phyloP scores from a whole-genome alignment of 2,113 vertebrate species.

The Semicossyphus pulcher region DNA sequence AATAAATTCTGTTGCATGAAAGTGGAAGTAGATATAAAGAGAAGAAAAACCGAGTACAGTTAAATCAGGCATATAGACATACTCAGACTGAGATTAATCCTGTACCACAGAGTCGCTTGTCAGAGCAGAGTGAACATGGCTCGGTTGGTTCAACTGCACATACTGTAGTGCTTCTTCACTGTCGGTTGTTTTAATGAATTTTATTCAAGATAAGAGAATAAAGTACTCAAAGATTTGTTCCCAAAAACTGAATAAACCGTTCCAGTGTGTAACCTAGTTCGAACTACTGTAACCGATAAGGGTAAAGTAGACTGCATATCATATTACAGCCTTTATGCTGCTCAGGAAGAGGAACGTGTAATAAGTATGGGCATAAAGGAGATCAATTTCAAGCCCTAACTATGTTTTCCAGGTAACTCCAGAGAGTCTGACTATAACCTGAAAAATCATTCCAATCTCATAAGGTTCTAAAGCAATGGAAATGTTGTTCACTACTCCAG shows the following conservation, averaged over 20 bases:
- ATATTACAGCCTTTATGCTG: no score
- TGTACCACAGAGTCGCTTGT: slow-evolving; percentile 20
- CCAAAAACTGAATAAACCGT: neutral
- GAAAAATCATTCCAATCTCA: no score
- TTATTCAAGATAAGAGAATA: slow-evolving; percentile 35
- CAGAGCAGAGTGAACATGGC: slow-evolving; percentile 27
- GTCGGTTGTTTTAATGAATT: slow-evolving; percentile 30
- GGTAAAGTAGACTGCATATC: no score
- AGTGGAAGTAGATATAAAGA: neutral
- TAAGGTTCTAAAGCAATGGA: no score
- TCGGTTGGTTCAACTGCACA: slow-evolving; percentile 14
- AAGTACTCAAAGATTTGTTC: slow-evolving; percentile 12
- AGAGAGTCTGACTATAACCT: no score
- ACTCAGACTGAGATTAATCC: slow-evolving; percentile 28
- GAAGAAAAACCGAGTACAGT: neutral
- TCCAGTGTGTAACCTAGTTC: slow-evolving; percentile 4
- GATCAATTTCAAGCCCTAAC: no score
- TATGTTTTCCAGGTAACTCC: no score
- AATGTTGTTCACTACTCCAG: no score
- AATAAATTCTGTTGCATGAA: neutral
- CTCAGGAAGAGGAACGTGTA: slow-evolving; percentile 11
- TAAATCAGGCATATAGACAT: slow-evolving; percentile 24
- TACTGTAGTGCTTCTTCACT: slow-evolving; percentile 8
- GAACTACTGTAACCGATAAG: no score
- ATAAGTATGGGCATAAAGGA: no score